Base-by-base conservation (phyloP, 2,888 invertebrate genomes). In the Stegana nigrithorax region DNA sequence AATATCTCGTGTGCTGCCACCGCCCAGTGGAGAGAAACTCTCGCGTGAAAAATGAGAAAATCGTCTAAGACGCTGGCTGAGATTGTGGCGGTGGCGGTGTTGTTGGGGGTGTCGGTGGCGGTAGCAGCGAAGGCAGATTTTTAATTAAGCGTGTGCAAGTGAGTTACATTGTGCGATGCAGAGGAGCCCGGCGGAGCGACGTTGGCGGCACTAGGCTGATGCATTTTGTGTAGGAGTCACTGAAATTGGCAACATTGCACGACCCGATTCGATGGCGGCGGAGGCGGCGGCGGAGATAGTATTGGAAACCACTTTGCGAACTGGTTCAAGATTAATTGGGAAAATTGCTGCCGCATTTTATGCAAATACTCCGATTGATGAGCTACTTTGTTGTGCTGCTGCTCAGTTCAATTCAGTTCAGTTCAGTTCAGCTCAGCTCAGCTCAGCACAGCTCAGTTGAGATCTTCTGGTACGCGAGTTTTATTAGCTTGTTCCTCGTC, bases 291-390 rank as follows among this genome's bases (percentile, higher is more conserved):
- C n/a, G n/a, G n/a, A n/a, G n/a, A n/a, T n/a, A n/a, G n/a, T n/a
- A n/a, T n/a, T n/a, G n/a, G n/a, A n/a, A n/a, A 53, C 32, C 32
- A 32, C 53, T 53, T 53, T 53, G 21, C 21, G 32, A 55, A 55
- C 53, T 55, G 53, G 53, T 55, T 55, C 32, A 36, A 32, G 77
- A 75, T 78, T 75, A 75, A 75, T 75, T 75, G 75, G 71, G 66
- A 68, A 75, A 75, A 70, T 79, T 75, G 80, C 70, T 65, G 64
- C 60, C 68, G 65, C 73, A 73, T 75, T 74, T 68, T 70, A 67
- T 74, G 74, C 68, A 70, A 70, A 71, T 72, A 27, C 17, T 17
- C 26, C 8, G 21, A 32, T 55, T 55, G 53, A 32, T 55, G 53
- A 29, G 32, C 26, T 32, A 53, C n/a, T 55, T 55, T 55, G 50